These are phyloP conservation scores for Acridotheres tristis DNA, from an alignment of 2,797 vertebrate species.

Conservation along the genomic window DNA sequence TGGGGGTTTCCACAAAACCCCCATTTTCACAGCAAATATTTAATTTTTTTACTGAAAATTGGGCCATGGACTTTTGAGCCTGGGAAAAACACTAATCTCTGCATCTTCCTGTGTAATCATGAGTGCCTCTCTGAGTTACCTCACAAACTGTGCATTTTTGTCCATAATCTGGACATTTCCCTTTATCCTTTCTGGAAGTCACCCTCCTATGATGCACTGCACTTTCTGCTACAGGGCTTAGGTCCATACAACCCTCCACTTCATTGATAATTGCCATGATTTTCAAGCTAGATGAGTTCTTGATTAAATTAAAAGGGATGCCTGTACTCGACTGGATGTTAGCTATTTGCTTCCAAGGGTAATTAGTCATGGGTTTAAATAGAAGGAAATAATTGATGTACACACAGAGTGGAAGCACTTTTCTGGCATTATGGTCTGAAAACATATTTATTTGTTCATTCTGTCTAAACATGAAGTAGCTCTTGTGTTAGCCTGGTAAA, in stretches of 20 bases:
- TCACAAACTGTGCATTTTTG: neutral
- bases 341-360: conserved; percentile 50
- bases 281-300: conserved; percentile 42
- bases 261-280: conserved; percentile 40
- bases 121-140: neutral
- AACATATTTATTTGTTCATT: conserved; percentile 42
- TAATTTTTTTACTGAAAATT: neutral
- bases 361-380: conserved; percentile 57
- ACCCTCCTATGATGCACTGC: neutral
- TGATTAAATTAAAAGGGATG: conserved; percentile 49
- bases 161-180: neutral
- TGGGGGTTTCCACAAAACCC: neutral
- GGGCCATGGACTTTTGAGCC: neutral
- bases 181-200: neutral
- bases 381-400: conserved; percentile 51
- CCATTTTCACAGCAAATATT: neutral
- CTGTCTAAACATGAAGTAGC: conserved; percentile 33
- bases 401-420: conserved; percentile 22
- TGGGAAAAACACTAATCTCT: neutral
- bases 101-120: neutral
- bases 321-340: conserved; percentile 16
- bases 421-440: conserved; percentile 39
- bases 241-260: neutral
- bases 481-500: neutral
- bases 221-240: neutral